Base-by-base conservation (phyloP, 2,797 vertebrate genomes). In the Hirundo rustica region DNA sequence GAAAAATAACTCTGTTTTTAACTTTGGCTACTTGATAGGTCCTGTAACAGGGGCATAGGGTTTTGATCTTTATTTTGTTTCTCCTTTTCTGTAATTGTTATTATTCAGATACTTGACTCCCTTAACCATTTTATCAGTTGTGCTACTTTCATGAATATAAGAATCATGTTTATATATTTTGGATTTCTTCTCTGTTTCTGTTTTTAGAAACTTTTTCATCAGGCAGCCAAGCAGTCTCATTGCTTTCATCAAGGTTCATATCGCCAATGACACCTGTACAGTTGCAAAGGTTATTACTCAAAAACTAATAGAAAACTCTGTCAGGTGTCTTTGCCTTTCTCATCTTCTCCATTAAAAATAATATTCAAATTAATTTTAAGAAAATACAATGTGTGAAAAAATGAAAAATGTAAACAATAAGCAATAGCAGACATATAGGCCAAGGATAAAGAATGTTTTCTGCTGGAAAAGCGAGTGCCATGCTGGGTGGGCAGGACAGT, bases 181-280 rank as follows among this genome's bases (percentile, higher is more conserved):
- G 68, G 25, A 18, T 58, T 94, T 91, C 78, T 96, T 95, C 76
- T 93, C 87, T 88, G 25, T 83, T 86, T 86, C 89, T 91, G 51
- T 64, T 96, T 90, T 90, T 57, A 78, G 51, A 91, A 51, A 60
- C 36, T 40, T 77, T 95, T 87, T 85, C 34, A 70, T 76, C 42
- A 91, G 44, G 36, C 44, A 94, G 58, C 55, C 76, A 73, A 70
- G 45, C 45, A 55, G 30, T 50, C 62, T 80, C 30, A 26, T 55
- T 73, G 15, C 48, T 80, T 58, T 58, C 84, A 85, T 86, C 40
- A 76, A 84, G 25, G 62, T 83, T 93, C 26, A 1, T 81, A 36
- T 81, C 42, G 94, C 51, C 16, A 23, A 13, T 81, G 47, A 47
- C 51, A 72, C 16, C 29, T 67, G 25, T 6, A 45, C 44, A 71